Evolutionary conservation across 2,113 vertebrate species (phyloP), one percentile per base, ranked within the genome.

Genomic region (Rhea americana): DNA sequence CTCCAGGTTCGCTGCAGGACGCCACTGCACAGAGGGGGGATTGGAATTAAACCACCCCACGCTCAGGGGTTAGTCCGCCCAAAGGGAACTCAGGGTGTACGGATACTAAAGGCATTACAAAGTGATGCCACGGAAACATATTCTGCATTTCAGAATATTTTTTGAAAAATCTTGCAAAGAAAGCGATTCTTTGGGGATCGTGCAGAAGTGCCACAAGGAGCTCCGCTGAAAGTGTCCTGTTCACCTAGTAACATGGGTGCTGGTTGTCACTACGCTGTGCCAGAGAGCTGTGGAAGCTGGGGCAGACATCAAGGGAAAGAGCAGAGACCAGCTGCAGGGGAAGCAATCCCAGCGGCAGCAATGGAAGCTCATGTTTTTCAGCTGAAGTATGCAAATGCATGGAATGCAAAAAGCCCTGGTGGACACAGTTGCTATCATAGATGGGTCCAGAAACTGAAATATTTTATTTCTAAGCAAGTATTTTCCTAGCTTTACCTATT

Each of bases 311-410:
- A 37, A 19, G 41, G 47, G 21, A 26, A 90, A 68, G 41, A 24
- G 26, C 51, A 91, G 55, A 55, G 72, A 70, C 2, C 55, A 71
- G 47, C 43, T 45, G 35, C 63, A n/a, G 48, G 19, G 8, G 1
- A 58, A 73, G 16, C 2, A 13, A 80, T 28, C 24, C 43, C 63
- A 63, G 48, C 0, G 0, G 6, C 0, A 0, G 21, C 21, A 47
- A 77, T 10, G 16, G 39, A 35, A 32, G 22, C 5, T 2, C 37
- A 50, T 21, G 50, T 30, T 51, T 58, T 68, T 48, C 70, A 82
- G 0, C 66, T 41, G 71, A 45, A 82, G 70, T 19, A 35, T 35
- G 35, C 35, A 35, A 35, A 35, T 35, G 35, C 35, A 1, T 87
- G 77, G 66, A 37, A 94, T 21, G 22, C 25, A 79, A 62, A 68